Base-by-base conservation (phyloP, 2,797 vertebrate species). In the Coendou prehensilis region DNA sequence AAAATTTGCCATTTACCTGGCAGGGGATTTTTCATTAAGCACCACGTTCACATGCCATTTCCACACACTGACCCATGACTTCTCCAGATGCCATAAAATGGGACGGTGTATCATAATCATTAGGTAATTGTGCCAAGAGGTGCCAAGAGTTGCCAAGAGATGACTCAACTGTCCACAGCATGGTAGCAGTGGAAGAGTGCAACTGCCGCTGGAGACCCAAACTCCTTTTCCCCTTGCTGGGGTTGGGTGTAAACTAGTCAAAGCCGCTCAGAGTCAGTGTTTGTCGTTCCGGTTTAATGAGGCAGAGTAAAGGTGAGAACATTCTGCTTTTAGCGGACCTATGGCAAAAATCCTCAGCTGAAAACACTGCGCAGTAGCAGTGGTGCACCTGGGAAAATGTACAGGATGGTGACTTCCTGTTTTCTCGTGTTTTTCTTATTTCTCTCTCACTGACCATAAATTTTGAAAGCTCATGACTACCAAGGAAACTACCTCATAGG, bases 31-130 rank as follows among this genome's bases (percentile, higher is more conserved):
- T 15, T 15, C 3, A 4, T 15, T 4, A 54, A 50, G 30, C 69
- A 2, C 0, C 2, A 17, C n/a, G 33, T 61, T 23, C 76, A 59
- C 91, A 47, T 26, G 89, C 41, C 33, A 3, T 67, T 52, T 10
- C 6, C 26, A 50, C 61, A 45, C 47, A 6, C n/a, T 0, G 3
- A 47, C 50, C 45, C 3, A 0, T 0, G 18, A 26, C 82, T 83
- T 26, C 50, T 52, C 22, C 0, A 9, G 41, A 59, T 2, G 6
- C 54, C 0, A 0, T 2, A 54, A 45, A 30, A 37, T 3, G 23
- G 59, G 41, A 30, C 45, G 2, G 41, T 3, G 33, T 4, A 0
- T 2, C 1, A 1, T 5, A 0, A 8, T 14, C 1, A 22, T 0
- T 37, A 37, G 13, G 1, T 15, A 6, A 22, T 0, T n/a, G 80